Percentiles rank a stretch among this genome's conserved stretches.
Evolutionary conservation across 2,888 invertebrate genomes (phyloP).

Genomic region (Ennomos erosarius): DNA sequence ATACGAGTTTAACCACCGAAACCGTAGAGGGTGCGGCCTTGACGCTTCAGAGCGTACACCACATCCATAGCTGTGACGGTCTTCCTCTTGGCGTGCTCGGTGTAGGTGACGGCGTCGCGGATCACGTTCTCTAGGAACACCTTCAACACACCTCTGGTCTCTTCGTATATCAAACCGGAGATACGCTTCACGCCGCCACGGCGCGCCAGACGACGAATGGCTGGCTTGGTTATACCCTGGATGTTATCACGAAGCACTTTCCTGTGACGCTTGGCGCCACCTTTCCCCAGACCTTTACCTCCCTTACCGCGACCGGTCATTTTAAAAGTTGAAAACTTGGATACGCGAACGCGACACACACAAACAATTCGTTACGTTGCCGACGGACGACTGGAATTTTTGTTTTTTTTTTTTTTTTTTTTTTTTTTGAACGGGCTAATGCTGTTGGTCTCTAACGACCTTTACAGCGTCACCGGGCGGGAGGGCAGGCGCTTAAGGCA

Average conservation of each 20-base stretch:
- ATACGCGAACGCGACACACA: no score
- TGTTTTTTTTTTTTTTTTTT: no score
- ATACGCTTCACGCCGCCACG: slow-evolving; percentile 84
- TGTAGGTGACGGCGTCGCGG: slow-evolving; percentile 93
- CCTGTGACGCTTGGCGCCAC: slow-evolving; percentile 92
- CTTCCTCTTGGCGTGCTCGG: slow-evolving; percentile 91
- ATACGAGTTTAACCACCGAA: no score
- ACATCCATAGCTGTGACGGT: slow-evolving; percentile 93
- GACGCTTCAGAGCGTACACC: slow-evolving; percentile 88
- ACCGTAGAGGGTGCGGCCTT: no score
- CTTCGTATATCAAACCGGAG: slow-evolving; percentile 47
- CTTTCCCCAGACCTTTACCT: slow-evolving; percentile 87
- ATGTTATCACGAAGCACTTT: slow-evolving; percentile 92
- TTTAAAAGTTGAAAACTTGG: no score
- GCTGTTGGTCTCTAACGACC: no score
- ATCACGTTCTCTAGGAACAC: slow-evolving; percentile 94
- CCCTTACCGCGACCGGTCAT: no score
- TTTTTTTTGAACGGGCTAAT: no score
- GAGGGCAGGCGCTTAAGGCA: no score
- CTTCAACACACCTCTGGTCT: slow-evolving; percentile 91
- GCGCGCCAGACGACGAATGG: slow-evolving; percentile 90
- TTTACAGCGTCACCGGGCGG: no score
- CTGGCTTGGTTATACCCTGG: slow-evolving; percentile 92
- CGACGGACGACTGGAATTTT: no score
- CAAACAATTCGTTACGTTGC: no score